phyloP scores from a whole-genome alignment of 2,888 invertebrate species.

The Ditylenchus weischeri region DNA sequence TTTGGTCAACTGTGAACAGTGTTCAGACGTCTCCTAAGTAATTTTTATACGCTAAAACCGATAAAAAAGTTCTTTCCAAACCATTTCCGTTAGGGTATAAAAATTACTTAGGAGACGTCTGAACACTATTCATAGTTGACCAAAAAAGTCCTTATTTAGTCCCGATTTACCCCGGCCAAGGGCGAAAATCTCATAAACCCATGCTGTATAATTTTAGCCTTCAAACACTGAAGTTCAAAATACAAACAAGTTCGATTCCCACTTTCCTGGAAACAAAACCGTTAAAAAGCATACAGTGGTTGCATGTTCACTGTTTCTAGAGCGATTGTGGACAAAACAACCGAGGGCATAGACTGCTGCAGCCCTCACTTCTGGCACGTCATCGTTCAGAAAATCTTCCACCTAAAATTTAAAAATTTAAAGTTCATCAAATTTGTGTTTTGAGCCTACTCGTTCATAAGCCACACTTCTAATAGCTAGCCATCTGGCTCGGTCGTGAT shows the following conservation, averaged over 20 bases:
- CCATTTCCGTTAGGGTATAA: no score
- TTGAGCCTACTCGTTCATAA: constrained; percentile 79
- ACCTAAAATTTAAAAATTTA: constrained; percentile 32
- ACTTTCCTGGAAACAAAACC: neutral
- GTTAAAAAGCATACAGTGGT: constrained; percentile 34
- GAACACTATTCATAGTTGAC: no score
- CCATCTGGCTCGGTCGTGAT: constrained; percentile 77
- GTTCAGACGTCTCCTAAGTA: no score
- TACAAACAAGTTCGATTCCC: neutral
- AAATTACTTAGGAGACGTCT: no score
- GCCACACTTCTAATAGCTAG: constrained; percentile 89
- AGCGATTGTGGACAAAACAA: constrained; percentile 52
- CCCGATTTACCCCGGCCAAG: no score
- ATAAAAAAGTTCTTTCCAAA: no score
- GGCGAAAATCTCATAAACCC: no score
- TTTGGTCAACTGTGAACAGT: no score
- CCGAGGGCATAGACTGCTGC: constrained; percentile 91
- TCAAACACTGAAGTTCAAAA: no score
- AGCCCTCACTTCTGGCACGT: constrained; percentile 84
- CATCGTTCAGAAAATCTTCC: constrained; percentile 65
- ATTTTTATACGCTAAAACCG: no score
- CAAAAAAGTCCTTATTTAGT: no score
- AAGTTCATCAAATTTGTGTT: constrained; percentile 1
- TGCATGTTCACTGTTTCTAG: constrained; percentile 56
- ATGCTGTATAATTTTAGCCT: no score